A percentile compares a stretch with the other conserved stretches of the same genome.
Conservation (phyloP, 2,888 invertebrate species). For the Archips xylosteana region DNA sequence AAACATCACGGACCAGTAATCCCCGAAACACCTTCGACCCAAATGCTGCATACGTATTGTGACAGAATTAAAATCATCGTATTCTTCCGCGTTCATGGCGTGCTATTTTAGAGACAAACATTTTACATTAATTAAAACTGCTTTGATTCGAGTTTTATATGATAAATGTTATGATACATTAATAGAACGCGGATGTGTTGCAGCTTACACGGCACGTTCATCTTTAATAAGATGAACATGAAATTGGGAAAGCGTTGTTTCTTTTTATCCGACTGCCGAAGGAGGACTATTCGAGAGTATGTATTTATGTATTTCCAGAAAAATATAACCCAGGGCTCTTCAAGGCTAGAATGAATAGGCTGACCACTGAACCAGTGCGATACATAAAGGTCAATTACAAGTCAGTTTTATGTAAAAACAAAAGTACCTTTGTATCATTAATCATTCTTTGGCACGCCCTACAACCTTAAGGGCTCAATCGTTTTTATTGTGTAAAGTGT, state of each 20-base stretch:
- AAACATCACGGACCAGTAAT: conserved; percentile 32
- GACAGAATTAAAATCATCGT: conserved; percentile 29
- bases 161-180: background rate
- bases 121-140: conserved; percentile 28
- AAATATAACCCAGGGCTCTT: too few relatives aligned
- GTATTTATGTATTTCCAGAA: too few relatives aligned
- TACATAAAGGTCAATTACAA: too few relatives aligned
- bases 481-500: too few relatives aligned
- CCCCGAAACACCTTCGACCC: conserved; percentile 36
- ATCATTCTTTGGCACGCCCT: too few relatives aligned
- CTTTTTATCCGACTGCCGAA: too few relatives aligned
- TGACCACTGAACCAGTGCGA: too few relatives aligned
- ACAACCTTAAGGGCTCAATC: too few relatives aligned
- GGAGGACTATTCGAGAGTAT: too few relatives aligned
- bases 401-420: too few relatives aligned
- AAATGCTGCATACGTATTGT: conserved; percentile 30
- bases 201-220: background rate
- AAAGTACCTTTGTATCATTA: too few relatives aligned
- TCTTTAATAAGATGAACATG: background rate
- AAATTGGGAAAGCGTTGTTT: background rate
- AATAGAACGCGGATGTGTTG: conserved; percentile 1
- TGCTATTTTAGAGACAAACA: conserved; percentile 30
- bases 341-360: too few relatives aligned
- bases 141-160: conserved; percentile 13
- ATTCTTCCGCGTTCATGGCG: conserved; percentile 34